Base-by-base conservation (phyloP, 2,888 invertebrate species). In the Melieria picta region DNA sequence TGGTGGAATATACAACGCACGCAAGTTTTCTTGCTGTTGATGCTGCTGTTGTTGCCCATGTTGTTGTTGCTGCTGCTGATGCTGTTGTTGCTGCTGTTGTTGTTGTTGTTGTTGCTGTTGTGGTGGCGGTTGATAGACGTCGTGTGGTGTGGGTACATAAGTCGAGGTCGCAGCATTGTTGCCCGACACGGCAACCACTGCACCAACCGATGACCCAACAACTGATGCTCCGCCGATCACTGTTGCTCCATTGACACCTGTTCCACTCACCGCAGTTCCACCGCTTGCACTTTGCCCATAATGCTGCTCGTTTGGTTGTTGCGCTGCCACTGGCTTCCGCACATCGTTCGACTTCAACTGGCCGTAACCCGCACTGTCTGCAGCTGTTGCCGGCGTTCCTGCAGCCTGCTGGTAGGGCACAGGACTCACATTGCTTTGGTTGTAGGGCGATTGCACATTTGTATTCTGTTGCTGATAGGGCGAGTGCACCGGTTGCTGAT, bases 401-500 rank as follows among this genome's bases (percentile, higher is more conserved):
- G 86, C 63, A 78, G 85, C 52, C 30, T 56, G 52, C 62, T 71
- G 73, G 46, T 73, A 73, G n/a, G 69, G 68, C 7, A 66, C 65
- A 2, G 74, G 75, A 62, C 72, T 75, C 74, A 72, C 11, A 74
- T 80, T 80, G 72, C 71, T 69, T 63, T 87, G 83, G 64, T 81
- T 84, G 45, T 76, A 79, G 68, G 76, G 76, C 73, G 79, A 75
- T 16, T 75, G 78, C 5, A 77, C 68, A 58, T 74, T 76, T 42
- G 77, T 13, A n/a, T 69, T 79, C 60, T 72, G 75, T 63, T 75
- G 79, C 62, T 85, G 85, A 78, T 88, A 90, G 60, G 89, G 88
- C 56, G 87, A 86, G 66, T 81, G 79, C 77, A 83, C 89, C 75
- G 88, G 90, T 80, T 87, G 87, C 72, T 86, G 85, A 72, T 88